These are phyloP conservation scores for Campaea margaritaria DNA, from an alignment of 2,888 invertebrate genomes.

Conservation along the genomic window DNA sequence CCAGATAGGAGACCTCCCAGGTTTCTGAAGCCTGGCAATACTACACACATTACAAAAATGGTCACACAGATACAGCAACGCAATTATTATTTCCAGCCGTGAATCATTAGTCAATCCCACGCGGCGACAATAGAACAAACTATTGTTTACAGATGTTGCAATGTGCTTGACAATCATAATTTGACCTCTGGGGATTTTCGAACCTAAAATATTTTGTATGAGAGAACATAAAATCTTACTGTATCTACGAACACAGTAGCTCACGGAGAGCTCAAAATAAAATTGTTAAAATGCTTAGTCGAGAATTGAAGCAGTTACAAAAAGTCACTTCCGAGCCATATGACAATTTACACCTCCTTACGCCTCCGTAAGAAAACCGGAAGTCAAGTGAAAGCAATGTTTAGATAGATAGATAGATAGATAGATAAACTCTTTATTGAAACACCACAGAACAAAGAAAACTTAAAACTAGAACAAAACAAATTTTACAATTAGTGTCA, in stretches of 20 bases:
- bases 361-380: slow-evolving; percentile 22
- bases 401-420: too few species aligned
- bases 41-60: slow-evolving; percentile 39
- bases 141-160: slow-evolving; percentile 61
- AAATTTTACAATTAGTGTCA: too few species aligned
- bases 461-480: too few species aligned
- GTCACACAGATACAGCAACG: slow-evolving; percentile 23
- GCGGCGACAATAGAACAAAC: slow-evolving; percentile 59
- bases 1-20: not conserved
- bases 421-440: too few species aligned
- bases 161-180: slow-evolving; percentile 32
- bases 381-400: slow-evolving; percentile 28
- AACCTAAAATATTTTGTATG: not conserved
- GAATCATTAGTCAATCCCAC: slow-evolving; percentile 71
- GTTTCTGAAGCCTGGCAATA: not conserved
- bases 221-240: not conserved
- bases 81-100: slow-evolving; percentile 35
- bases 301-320: slow-evolving; percentile 15
- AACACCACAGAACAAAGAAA: too few species aligned
- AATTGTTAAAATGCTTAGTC: not conserved
- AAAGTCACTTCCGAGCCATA: slow-evolving; percentile 21
- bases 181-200: not conserved
- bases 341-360: slow-evolving; percentile 27
- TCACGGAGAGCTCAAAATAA: not conserved
- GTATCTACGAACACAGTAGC: not conserved